Base-by-base conservation (phyloP, 2,888 invertebrate genomes). In the Caenorhabditis sulstoni region DNA sequence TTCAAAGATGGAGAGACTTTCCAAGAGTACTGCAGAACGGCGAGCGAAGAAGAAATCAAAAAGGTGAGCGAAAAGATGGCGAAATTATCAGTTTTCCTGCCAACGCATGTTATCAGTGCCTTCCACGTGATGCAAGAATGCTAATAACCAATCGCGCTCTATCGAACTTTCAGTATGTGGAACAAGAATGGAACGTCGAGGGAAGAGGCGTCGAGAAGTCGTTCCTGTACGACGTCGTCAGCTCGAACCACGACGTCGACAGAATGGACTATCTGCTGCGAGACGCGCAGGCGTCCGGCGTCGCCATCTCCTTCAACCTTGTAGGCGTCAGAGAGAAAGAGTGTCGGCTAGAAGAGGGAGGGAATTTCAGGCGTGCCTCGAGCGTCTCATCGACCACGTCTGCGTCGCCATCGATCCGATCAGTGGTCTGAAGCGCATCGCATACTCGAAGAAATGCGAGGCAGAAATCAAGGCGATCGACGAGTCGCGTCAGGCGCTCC, bases 201-300 rank as follows among this genome's bases (percentile, higher is more conserved):
- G 87, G 88, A 9, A 70, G 88, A 2, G 62, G 78, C 3, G 52
- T 57, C 39, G 87, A 90, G n/a, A 92, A 92, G 84, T 85, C 90
- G 14, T 93, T 92, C 87, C 88, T 93, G n/a, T 93, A 92, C 87
- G 92, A 92, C 92, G 92, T 94, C 80, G 82, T 84, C 29, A 29
- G 7, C 18, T 74, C 79, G 12, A 88, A 88, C 65, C 75, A 85
- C 20, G 88, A 88, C 66, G 87, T 88, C 9, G 86, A 85, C 64
- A 83, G 82, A 87, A 93, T 93, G 92, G 94, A 94, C 85, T 94
- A 94, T 87, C 91, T 94, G 55, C 90, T 92, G 18, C 91, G 94
- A 22, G 94, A 89, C 45, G 76, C 82, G 14, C 55, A 68, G 22
- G 61, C 62, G 8, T 76, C 79, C 1, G 81, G 79, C 7, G 76